Evolutionary conservation across 2,797 vertebrate species (phyloP).

Genomic region (Hoplostethus atlanticus): DNA sequence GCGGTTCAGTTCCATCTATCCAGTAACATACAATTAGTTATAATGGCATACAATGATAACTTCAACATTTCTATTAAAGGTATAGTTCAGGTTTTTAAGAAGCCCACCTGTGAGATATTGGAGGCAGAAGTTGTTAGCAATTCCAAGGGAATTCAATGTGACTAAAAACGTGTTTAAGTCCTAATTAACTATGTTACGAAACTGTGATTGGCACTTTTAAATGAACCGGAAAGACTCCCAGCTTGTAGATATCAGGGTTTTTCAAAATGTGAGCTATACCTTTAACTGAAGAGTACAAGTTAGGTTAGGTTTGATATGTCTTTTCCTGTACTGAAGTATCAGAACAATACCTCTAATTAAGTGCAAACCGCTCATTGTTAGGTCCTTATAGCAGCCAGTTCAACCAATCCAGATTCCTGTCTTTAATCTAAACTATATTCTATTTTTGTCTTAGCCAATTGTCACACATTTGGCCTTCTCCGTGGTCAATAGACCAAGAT

Average conservation of each 20-base stretch:
- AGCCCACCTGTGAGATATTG: neutral
- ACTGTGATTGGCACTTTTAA: too few relatives aligned
- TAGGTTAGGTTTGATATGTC: too few relatives aligned
- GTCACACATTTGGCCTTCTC: too few relatives aligned
- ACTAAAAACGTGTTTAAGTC: neutral
- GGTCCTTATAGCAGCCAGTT: neutral
- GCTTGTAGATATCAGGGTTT: neutral
- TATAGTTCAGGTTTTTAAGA: slow-evolving; percentile 8
- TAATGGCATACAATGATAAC: neutral
- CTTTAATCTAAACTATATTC: neutral
- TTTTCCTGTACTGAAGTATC: neutral
- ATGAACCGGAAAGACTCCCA: neutral
- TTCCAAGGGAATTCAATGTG: too few relatives aligned
- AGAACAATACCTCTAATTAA: neutral
- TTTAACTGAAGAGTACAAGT: neutral
- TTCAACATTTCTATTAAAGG: slow-evolving; percentile 10
- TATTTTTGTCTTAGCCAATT: too few relatives aligned
- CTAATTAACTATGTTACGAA: too few relatives aligned
- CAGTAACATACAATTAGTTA: neutral
- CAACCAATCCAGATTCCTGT: neutral
- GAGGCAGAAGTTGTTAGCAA: neutral
- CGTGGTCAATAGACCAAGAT: neutral
- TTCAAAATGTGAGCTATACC: neutral
- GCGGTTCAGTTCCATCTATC: neutral
- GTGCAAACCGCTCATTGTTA: neutral